Percentiles rank a stretch among this genome's conserved stretches.
Conservation (phyloP, 2,888 invertebrate genomes). For the Icerya purchasi region DNA sequence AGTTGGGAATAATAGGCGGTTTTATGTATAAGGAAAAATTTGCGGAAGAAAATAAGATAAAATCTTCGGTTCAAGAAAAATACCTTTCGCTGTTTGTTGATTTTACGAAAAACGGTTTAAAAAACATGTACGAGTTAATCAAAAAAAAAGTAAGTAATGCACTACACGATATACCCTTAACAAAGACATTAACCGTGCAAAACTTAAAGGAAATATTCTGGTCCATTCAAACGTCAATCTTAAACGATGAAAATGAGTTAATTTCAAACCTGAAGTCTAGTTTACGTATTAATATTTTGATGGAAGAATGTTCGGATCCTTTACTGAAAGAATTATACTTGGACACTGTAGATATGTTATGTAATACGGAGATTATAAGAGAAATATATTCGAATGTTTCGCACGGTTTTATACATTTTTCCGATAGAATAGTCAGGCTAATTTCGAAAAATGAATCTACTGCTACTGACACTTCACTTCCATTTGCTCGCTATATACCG, state of each 20-base stretch:
- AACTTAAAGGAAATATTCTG: slow-evolving; percentile 10
- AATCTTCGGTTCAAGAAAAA: slow-evolving; percentile 42
- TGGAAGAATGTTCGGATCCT: background rate
- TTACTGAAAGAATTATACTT: background rate
- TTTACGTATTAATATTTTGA: background rate
- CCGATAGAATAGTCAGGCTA: background rate
- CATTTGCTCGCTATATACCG: background rate
- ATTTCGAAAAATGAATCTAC: background rate
- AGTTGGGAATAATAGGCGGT: slow-evolving; percentile 74
- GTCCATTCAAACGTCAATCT: slow-evolving; percentile 10
- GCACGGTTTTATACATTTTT: background rate
- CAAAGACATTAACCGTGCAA: slow-evolving; percentile 3
- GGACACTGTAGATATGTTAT: background rate
- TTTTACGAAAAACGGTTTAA: slow-evolving; percentile 52
- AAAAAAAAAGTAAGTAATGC: slow-evolving; percentile 37
- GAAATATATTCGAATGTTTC: background rate
- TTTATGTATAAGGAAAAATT: slow-evolving; percentile 56
- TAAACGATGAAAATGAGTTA: slow-evolving; percentile 1
- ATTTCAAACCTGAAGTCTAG: background rate
- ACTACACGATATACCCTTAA: background rate
- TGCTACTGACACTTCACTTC: background rate
- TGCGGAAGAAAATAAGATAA: slow-evolving; percentile 27
- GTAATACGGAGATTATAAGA: background rate
- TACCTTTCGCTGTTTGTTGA: slow-evolving; percentile 63
- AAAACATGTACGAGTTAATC: slow-evolving; percentile 42